These are phyloP conservation scores for Coelinius sp. DNA, from an alignment of 2,888 invertebrate genomes.

Conservation along the genomic window DNA sequence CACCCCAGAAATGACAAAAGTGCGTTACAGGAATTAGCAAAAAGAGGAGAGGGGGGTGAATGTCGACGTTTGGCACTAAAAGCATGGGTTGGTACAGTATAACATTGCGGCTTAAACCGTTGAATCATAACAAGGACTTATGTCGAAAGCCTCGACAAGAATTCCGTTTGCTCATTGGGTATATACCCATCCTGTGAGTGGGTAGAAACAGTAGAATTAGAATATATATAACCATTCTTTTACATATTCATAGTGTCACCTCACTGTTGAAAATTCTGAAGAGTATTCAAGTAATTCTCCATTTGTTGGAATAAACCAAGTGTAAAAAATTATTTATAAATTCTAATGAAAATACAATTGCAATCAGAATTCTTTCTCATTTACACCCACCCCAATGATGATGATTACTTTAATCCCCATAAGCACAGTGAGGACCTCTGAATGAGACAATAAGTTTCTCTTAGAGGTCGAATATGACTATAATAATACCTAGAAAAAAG, in stretches of 20 bases:
- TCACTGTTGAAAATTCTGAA: slow-evolving; percentile 11
- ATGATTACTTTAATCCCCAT: slow-evolving; percentile 20
- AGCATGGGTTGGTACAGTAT: slow-evolving; percentile 48
- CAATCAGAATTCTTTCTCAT: slow-evolving; percentile 22
- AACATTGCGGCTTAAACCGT: slow-evolving; percentile 67
- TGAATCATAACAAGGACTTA: slow-evolving; percentile 71
- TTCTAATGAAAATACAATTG: slow-evolving; percentile 15
- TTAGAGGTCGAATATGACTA: slow-evolving; percentile 43
- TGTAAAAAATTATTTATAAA: slow-evolving; percentile 2
- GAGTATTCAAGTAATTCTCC: slow-evolving; percentile 14
- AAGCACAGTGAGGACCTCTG: background rate
- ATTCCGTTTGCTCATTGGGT: slow-evolving; percentile 53
- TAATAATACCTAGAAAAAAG: slow-evolving; percentile 49
- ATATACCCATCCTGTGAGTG: slow-evolving; percentile 52
- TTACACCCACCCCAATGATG: background rate
- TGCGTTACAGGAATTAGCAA: slow-evolving; percentile 35
- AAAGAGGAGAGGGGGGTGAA: slow-evolving; percentile 32
- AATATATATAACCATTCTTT: slow-evolving; percentile 50
- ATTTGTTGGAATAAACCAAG: slow-evolving; percentile 1
- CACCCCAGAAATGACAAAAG: slow-evolving; percentile 26
- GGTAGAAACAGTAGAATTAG: slow-evolving; percentile 64
- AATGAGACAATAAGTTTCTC: slow-evolving; percentile 29
- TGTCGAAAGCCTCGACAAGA: slow-evolving; percentile 59
- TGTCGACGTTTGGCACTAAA: slow-evolving; percentile 40
- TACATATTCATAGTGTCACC: slow-evolving; percentile 62